Evolutionary conservation across 2,888 invertebrate genomes (phyloP).

Genomic region (Orthosia gothica): DNA sequence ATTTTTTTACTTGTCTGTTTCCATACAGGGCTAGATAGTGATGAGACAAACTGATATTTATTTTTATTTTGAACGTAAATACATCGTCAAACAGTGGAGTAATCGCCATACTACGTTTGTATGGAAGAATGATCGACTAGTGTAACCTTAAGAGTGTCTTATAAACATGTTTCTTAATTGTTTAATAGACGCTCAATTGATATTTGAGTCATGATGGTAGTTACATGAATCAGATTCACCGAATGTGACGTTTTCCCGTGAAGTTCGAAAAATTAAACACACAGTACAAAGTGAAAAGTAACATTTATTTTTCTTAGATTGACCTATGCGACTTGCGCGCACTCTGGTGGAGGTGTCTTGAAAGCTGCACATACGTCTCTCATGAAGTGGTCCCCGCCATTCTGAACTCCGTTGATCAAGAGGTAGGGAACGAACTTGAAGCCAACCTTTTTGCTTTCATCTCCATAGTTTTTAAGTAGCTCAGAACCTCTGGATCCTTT

Average conservation of each 20-base stretch:
- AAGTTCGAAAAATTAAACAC: slow-evolving; percentile 6
- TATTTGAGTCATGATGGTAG: background rate
- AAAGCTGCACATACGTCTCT: slow-evolving; percentile 75
- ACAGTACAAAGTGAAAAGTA: background rate
- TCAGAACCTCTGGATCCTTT: slow-evolving; percentile 70
- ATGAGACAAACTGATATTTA: no score
- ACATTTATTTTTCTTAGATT: slow-evolving; percentile 14
- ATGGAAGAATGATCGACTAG: no score
- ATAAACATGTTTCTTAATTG: no score
- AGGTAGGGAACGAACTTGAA: slow-evolving; percentile 73
- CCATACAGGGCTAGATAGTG: no score
- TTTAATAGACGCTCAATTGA: background rate
- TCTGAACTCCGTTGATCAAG: slow-evolving; percentile 73
- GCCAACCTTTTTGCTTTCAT: slow-evolving; percentile 69
- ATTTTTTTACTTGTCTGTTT: no score
- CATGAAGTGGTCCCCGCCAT: slow-evolving; percentile 66
- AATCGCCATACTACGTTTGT: no score
- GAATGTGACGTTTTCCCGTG: background rate
- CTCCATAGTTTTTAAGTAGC: slow-evolving; percentile 74
- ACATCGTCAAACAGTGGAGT: no score
- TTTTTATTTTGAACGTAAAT: no score
- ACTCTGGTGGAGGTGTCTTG: slow-evolving; percentile 72
- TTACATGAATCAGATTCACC: background rate
- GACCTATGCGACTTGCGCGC: slow-evolving; percentile 30
- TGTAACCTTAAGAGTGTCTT: no score